Percentiles rank a stretch among this genome's conserved stretches.
Evolutionary conservation across 2,888 invertebrate genomes (phyloP).

Genomic region (Noctua janthe): DNA sequence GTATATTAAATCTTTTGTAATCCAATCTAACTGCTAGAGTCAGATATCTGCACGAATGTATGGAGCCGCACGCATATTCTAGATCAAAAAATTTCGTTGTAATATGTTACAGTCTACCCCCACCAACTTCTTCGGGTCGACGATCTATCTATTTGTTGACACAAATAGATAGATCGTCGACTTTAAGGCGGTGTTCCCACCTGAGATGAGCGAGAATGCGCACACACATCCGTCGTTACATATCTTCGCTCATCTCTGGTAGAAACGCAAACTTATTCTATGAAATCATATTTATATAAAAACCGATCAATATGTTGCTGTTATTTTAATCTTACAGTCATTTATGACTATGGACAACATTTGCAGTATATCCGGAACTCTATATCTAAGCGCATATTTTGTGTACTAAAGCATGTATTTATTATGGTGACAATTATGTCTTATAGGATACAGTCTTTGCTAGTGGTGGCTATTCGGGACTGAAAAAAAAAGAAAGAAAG

Average conservation of each 20-base stretch:
- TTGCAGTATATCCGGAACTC: background rate
- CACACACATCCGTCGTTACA: no score
- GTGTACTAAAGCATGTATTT: constrained; percentile 2
- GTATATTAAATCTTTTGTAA: background rate
- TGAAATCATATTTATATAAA: background rate
- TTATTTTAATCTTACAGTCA: constrained; percentile 21
- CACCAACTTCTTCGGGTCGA: background rate
- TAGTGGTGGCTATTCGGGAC: constrained; percentile 57
- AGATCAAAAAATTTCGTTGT: background rate
- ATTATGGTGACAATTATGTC: constrained; percentile 31
- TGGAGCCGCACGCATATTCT: no score
- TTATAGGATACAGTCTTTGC: constrained; percentile 25
- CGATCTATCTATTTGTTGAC: background rate
- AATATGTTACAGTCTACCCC: background rate
- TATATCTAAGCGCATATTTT: background rate
- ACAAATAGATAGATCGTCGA: no score
- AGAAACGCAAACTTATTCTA: no score
- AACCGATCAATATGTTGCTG: background rate
- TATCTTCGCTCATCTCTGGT: no score
- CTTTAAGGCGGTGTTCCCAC: no score
- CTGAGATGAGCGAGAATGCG: no score
- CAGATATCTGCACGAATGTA: background rate
- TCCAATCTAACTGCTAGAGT: no score
- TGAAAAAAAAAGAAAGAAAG: no score
- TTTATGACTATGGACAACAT: no score